Evolutionary conservation across 1,140 invertebrate species (phyloP).

Genomic region (Acromyrmex charruanus): DNA sequence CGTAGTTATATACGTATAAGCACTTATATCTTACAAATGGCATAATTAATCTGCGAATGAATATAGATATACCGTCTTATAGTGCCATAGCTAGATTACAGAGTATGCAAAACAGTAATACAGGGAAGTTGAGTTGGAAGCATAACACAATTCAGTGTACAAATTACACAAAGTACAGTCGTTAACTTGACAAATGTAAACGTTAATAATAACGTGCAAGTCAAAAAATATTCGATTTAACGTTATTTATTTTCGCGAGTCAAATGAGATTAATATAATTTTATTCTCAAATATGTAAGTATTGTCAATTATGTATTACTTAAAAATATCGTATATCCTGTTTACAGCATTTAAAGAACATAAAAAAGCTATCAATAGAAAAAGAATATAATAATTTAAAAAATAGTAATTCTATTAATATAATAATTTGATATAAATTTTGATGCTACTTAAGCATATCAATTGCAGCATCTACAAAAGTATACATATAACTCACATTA

Average conservation of each 20-base stretch:
- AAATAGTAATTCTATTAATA: not conserved
- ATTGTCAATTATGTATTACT: not conserved
- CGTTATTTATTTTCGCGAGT: not conserved
- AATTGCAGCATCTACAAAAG: not conserved
- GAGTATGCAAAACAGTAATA: slow-evolving; percentile 44
- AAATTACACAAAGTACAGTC: slow-evolving; percentile 25
- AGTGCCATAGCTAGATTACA: slow-evolving; percentile 34
- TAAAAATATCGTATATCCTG: not conserved
- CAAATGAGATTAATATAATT: not conserved
- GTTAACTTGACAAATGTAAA: slow-evolving; percentile 18
- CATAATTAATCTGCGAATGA: slow-evolving; percentile 49
- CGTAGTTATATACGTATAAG: not conserved
- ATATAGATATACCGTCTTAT: slow-evolving; percentile 23
- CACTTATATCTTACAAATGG: slow-evolving; percentile 36
- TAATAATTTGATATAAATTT: not conserved
- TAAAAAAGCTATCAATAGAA: not conserved
- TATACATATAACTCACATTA: not conserved
- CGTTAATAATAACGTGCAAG: not conserved
- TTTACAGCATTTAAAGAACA: not conserved
- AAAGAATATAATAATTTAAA: not conserved
- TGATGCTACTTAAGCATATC: not conserved
- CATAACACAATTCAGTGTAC: slow-evolving; percentile 19
- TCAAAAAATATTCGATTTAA: not conserved
- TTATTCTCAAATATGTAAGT: too few species aligned
- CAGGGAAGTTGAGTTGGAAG: slow-evolving; percentile 9